Base-by-base conservation (phyloP, 2,113 vertebrate genomes). In the Eurypyga helias region DNA sequence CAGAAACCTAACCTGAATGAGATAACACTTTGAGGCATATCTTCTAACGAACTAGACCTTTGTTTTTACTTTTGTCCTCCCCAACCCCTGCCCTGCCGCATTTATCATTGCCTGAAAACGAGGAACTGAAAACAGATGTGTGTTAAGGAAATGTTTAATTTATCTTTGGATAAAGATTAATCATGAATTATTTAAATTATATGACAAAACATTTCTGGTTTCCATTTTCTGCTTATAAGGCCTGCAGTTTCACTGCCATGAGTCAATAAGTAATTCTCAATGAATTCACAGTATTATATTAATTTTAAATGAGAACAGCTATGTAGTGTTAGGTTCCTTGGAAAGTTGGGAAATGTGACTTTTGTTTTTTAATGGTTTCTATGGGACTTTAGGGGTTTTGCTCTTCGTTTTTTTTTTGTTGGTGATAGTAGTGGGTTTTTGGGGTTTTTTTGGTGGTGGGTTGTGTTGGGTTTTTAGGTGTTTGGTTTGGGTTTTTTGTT, bases 291-390 rank as follows among this genome's bases (percentile, higher is more conserved):
- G 81, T 72, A 94, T 84, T 93, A 92, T 78, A 89, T 91, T 95
- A 95, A 93, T 97, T 95, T 94, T 75, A 82, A 95, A 96, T 89
- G 43, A 78, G 58, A 96, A 93, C 85, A 91, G 17, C 67, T 90
- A 49, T 48, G 41, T 89, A 67, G 26, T 45, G 21, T 49, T 78
- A 52, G 17, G 55, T 33, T 85, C 24, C 24, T 80, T 89, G 52
- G n/a, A 91, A 96, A 96, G 49, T 29, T 25, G 10, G 49, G 23
- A 65, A 78, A 66, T 51, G 4, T 79, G 29, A 20, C 93, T 18
- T 21, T 93, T 18, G 0, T 3, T 24, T 41, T 69, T 87, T 62
- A 18, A 16, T 31, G 9, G 33, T 87, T 95, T 95, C 69, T 89
- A 26, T 31, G 41, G 38, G 26, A 49, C 9, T 49, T 80, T 14